These are phyloP conservation scores for Drosophila mulleri DNA, from an alignment of 2,888 invertebrate species.

Conservation along the genomic window DNA sequence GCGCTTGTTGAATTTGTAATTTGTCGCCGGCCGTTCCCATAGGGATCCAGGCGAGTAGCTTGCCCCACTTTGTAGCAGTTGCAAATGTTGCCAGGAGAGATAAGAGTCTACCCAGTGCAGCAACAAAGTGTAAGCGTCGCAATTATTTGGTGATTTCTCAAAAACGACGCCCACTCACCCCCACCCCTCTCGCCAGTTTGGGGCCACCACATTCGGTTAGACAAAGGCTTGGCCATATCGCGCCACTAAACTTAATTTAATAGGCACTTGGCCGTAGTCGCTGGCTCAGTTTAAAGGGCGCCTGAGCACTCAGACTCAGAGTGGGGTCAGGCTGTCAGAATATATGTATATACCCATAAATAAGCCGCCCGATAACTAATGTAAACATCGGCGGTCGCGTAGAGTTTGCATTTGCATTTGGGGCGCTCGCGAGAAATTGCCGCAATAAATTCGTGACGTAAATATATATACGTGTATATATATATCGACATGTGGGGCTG, in stretches of 20 bases:
- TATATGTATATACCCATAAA: slow-evolving; percentile 63
- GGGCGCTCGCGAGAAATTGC: slow-evolving; percentile 74
- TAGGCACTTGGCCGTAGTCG: slow-evolving; percentile 67
- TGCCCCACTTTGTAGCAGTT: slow-evolving; percentile 57
- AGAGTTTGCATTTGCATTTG: slow-evolving; percentile 79
- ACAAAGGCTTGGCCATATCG: slow-evolving; percentile 78
- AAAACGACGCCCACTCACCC: slow-evolving; percentile 15
- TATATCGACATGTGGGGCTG: slow-evolving; percentile 64
- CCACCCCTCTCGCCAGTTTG: neutral
- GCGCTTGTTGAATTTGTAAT: slow-evolving; percentile 82
- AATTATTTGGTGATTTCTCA: slow-evolving; percentile 80
- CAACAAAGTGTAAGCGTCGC: slow-evolving; percentile 81
- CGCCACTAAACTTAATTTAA: slow-evolving; percentile 78
- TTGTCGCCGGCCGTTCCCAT: slow-evolving; percentile 72
- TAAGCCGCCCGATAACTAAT: slow-evolving; percentile 80
- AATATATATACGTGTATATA: slow-evolving; percentile 38
- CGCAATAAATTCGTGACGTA: slow-evolving; percentile 77
- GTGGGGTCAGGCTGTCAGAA: slow-evolving; percentile 40
- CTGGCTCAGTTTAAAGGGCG: slow-evolving; percentile 69
- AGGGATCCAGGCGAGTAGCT: slow-evolving; percentile 63
- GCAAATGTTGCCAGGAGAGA: slow-evolving; percentile 75
- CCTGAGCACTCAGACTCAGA: slow-evolving; percentile 64
- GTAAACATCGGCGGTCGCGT: slow-evolving; percentile 74
- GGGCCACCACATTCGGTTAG: slow-evolving; percentile 17
- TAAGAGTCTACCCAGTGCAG: slow-evolving; percentile 68